Percentiles rank a stretch among this genome's conserved stretches.
phyloP scores from a whole-genome alignment of 2,888 invertebrate genomes.

The Parochlus steinenii region DNA sequence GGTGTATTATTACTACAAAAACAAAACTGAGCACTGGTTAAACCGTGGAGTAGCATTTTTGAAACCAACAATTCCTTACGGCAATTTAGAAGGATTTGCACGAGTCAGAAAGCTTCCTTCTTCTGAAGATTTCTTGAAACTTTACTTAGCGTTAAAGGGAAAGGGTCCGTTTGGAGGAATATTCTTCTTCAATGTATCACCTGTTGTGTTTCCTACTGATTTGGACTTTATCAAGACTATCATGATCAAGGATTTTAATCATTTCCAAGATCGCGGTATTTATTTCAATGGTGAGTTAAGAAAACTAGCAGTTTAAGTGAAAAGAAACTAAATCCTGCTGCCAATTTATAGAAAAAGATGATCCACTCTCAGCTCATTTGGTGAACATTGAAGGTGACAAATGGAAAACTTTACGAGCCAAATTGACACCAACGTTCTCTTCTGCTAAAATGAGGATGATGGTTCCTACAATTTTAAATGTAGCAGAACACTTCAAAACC shows the following conservation, averaged over 20 bases:
- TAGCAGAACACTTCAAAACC: too few species aligned
- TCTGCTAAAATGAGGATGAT: conserved; percentile 1
- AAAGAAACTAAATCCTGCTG: too few species aligned
- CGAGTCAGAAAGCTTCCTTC: conserved; percentile 7
- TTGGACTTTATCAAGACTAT: conserved; percentile 19
- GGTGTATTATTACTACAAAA: too few species aligned
- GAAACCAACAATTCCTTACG: too few species aligned
- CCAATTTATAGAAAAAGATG: too few species aligned
- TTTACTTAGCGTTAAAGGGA: conserved; percentile 3
- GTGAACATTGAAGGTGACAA: conserved; percentile 1
- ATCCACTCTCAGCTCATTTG: conserved; percentile 2
- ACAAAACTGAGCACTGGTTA: too few species aligned
- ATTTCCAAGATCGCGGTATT: conserved; percentile 1
- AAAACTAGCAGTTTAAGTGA: too few species aligned
- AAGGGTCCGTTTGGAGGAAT: conserved; percentile 8
- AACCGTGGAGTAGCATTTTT: too few species aligned
- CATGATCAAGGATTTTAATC: conserved; percentile 22
- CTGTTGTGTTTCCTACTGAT: conserved; percentile 17
- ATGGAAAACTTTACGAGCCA: conserved; percentile 1
- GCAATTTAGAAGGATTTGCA: too few species aligned
- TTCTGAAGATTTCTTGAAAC: conserved; percentile 3
- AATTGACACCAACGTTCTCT: conserved; percentile 1
- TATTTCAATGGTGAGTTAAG: not conserved
- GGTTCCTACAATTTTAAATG: not conserved
- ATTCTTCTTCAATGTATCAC: conserved; percentile 11